These are phyloP conservation scores for Clarias batrachus DNA, from an alignment of 2,113 vertebrate species.

Conservation along the genomic window DNA sequence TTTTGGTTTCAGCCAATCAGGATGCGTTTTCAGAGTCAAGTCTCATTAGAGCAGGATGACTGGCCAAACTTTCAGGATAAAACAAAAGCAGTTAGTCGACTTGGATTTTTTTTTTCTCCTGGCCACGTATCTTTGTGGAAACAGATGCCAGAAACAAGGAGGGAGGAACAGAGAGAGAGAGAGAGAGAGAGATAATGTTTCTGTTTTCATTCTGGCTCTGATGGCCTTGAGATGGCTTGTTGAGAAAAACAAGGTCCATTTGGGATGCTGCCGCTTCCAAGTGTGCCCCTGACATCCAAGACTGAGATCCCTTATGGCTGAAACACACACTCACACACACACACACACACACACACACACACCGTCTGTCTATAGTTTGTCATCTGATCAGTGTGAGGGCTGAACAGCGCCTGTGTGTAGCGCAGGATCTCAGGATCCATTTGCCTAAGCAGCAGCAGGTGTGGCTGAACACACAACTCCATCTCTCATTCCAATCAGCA, in stretches of 20 bases:
- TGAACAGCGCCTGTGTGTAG: conserved; percentile 23
- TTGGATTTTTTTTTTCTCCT: neutral
- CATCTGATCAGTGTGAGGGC: conserved; percentile 28
- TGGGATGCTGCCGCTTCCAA: conserved; percentile 37
- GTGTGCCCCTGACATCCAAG: conserved; percentile 12
- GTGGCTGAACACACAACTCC: conserved; percentile 9
- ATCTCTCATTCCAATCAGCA: conserved; percentile 32
- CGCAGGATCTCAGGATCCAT: conserved; percentile 18
- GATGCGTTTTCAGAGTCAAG: neutral
- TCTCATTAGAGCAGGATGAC: neutral
- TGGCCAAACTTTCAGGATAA: neutral
- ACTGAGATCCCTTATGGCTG: conserved; percentile 21
- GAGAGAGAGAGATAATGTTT: conserved; percentile 58
- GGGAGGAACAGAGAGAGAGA: conserved; percentile 19
- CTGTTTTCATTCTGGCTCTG: conserved; percentile 67
- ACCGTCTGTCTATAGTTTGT: conserved; percentile 22
- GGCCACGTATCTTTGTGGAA: neutral
- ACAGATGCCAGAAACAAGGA: conserved; percentile 69
- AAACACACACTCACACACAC: neutral
- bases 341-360: conserved; percentile 11
- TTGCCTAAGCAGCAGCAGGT: conserved; percentile 43
- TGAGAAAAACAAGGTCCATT: conserved; percentile 46
- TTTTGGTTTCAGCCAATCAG: neutral
- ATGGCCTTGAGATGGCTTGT: conserved; percentile 60
- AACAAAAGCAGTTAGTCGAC: neutral